These are phyloP conservation scores for Prionace glauca DNA, from an alignment of 2,797 vertebrate genomes.

Conservation along the genomic window DNA sequence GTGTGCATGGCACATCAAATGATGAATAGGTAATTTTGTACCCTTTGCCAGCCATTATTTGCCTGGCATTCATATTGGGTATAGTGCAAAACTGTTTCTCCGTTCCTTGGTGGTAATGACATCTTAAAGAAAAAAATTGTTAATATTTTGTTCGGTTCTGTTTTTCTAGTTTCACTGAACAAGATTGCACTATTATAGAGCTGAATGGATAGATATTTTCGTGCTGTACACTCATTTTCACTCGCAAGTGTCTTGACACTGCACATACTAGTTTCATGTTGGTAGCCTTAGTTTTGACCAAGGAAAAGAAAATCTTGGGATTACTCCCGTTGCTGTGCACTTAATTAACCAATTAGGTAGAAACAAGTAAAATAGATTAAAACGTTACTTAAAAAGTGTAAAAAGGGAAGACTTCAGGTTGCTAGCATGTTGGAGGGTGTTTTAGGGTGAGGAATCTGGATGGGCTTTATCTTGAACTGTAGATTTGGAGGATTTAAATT, in stretches of 20 bases:
- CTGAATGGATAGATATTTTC: neutral
- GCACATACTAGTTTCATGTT: neutral
- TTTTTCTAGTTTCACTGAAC: neutral
- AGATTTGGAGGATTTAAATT: slow-evolving; percentile 1
- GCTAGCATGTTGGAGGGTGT: neutral
- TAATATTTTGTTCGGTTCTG: neutral
- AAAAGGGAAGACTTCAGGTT: neutral
- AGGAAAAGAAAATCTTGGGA: neutral
- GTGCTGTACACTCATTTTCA: neutral
- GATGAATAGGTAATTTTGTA: neutral
- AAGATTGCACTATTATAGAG: neutral
- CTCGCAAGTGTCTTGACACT: neutral
- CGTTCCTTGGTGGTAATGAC: neutral
- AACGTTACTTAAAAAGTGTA: neutral
- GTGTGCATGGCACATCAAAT: neutral
- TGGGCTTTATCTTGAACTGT: neutral
- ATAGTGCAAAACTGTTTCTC: neutral
- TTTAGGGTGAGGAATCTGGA: neutral
- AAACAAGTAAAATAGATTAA: neutral
- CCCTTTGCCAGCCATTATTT: neutral
- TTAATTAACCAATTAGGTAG: neutral
- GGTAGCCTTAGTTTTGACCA: neutral
- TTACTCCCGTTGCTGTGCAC: neutral
- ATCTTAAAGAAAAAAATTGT: neutral
- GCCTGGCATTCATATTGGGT: neutral